These are phyloP conservation scores for Psammodynastes pulverulentus DNA, from an alignment of 2,113 vertebrate species.

Conservation along the genomic window DNA sequence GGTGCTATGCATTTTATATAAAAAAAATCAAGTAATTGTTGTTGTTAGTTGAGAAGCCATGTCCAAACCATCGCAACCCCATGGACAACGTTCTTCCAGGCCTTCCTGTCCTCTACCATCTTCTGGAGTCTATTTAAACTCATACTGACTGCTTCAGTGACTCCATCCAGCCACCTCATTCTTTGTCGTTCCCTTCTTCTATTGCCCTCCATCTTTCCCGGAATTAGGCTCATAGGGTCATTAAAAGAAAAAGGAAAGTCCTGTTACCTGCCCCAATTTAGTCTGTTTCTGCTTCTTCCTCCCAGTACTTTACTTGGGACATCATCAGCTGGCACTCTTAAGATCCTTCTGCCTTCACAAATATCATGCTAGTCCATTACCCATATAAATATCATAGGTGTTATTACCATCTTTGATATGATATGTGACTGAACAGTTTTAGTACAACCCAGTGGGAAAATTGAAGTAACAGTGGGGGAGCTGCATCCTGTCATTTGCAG, in stretches of 20 bases:
- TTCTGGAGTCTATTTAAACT: no score
- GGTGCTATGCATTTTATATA: no score
- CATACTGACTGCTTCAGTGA: no score
- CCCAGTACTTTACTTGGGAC: neutral
- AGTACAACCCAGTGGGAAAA: slow-evolving; percentile 21
- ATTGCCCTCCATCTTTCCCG: no score
- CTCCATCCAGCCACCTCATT: no score
- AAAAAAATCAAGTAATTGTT: no score
- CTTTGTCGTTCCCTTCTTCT: no score
- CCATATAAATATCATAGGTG: neutral
- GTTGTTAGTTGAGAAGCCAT: no score
- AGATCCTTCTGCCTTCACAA: neutral
- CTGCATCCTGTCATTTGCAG: neutral
- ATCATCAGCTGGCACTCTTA: neutral
- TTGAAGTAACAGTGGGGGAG: slow-evolving; percentile 29
- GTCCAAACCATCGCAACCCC: no score
- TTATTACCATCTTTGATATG: neutral
- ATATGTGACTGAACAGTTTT: neutral
- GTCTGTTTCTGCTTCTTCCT: neutral
- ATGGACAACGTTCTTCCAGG: no score
- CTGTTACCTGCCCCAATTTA: neutral
- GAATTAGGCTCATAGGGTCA: no score
- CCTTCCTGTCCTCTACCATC: no score
- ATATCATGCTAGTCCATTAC: neutral
- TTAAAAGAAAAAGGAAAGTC: neutral